Evolutionary conservation across 2,797 vertebrate species (phyloP), one percentile per base, ranked within the genome.

Genomic region (Aselliscus stoliczkanus): DNA sequence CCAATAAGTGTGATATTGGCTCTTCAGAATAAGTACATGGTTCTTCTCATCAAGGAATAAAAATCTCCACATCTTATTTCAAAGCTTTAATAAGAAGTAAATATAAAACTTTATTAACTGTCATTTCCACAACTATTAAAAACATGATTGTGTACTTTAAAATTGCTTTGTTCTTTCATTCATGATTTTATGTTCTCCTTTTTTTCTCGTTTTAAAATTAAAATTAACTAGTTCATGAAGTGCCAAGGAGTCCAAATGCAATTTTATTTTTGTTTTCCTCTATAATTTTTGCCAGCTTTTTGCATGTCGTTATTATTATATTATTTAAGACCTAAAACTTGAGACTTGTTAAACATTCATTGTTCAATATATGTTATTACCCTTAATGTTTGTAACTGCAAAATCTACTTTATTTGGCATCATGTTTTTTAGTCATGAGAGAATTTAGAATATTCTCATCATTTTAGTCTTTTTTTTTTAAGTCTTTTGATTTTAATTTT

Each of bases 191-290:
- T 95, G 90, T 76, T 69, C 10, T 31, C 27, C 25, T 64, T 62
- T 81, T 87, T 52, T 15, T 76, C n/a, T 83, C 88, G 86, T 91
- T 75, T 70, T 37, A 94, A 96, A 88, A 77, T 69, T 47, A 93
- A 95, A 83, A 90, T 80, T 42, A 73, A 29, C 75, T 60, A 75
- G 58, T 54, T 44, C 92, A 89, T 62, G 14, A 84, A 84, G 39
- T 44, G 42, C 10, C 70, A 81, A 72, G 47, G 37, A 87, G 60
- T 92, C 56, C 29, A 95, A 88, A 72, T 84, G n/a, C 42, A 90
- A 47, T 79, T 69, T 23, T 44, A 39, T 76, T 91, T 90, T 85
- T 58, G 64, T 70, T 95, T 56, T 92, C 73, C 39, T 50, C 58
- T 95, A 93, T 93, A 75, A n/a, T 84, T 72, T 92, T 80, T 65